phyloP scores from a whole-genome alignment of 2,113 vertebrate genomes.

The Colius striatus region DNA sequence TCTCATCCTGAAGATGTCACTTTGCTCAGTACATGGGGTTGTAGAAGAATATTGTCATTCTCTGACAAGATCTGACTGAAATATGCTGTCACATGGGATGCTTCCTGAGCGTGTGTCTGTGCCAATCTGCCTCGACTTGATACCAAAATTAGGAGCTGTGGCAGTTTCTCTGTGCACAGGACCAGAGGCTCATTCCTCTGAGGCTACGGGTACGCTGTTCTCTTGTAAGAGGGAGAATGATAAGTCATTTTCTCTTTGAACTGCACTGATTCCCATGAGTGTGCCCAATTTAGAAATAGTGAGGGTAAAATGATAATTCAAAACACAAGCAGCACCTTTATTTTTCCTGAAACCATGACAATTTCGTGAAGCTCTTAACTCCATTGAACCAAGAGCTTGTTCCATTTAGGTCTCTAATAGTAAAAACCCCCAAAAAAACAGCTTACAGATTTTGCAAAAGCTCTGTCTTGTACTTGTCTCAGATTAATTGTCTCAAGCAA shows the following conservation, averaged over 20 bases:
- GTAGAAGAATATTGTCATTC: background rate
- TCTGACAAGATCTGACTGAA: background rate
- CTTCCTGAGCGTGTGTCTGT: background rate
- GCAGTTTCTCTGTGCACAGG: background rate
- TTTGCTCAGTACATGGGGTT: background rate
- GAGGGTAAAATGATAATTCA: background rate
- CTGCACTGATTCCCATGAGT: background rate
- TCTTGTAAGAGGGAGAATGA: background rate
- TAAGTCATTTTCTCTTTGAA: background rate
- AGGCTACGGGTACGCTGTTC: accelerated
- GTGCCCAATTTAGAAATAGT: background rate
- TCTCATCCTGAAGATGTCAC: accelerated
- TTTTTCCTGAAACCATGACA: background rate
- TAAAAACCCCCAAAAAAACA: background rate
- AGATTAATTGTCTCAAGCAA: background rate
- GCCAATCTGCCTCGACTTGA: too few relatives aligned
- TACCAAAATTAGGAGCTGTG: background rate
- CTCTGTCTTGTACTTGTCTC: background rate
- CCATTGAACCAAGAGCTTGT: background rate
- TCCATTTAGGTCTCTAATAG: background rate
- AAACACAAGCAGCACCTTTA: background rate
- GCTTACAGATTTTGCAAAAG: background rate
- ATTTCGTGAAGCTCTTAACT: background rate
- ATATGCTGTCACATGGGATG: accelerated
- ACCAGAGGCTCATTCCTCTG: background rate